Conservation (phyloP, 2,888 invertebrate species). For the Caenorhabditis uteleia region DNA sequence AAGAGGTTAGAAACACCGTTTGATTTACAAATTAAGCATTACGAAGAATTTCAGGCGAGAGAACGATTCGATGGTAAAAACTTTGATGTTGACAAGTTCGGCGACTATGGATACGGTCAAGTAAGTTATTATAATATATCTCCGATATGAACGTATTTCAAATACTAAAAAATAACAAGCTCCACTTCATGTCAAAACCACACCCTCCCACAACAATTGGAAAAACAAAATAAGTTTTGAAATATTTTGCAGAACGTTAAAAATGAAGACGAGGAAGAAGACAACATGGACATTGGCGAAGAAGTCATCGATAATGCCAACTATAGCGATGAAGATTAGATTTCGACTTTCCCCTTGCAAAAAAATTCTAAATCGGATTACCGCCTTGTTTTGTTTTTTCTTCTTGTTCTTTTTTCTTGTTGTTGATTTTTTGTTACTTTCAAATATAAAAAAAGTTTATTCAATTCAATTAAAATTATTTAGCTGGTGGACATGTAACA, state of each 20-base stretch:
- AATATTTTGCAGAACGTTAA: slow-evolving; percentile 12
- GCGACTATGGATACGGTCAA: slow-evolving; percentile 24
- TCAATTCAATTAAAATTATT: slow-evolving; percentile 17
- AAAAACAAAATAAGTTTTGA: too few relatives aligned
- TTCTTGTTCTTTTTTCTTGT: slow-evolving; percentile 8
- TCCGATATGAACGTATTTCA: too few relatives aligned
- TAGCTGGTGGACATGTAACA: slow-evolving; percentile 22
- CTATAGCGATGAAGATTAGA: slow-evolving; percentile 23
- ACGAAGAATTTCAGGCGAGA: too few relatives aligned
- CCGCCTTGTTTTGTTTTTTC: neutral
- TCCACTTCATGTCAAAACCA: neutral
- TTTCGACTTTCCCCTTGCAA: neutral
- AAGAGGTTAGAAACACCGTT: too few relatives aligned
- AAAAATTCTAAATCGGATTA: too few relatives aligned
- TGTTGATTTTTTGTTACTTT: neutral
- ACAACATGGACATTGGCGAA: slow-evolving; percentile 14
- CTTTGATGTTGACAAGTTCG: slow-evolving; percentile 31
- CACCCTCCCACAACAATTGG: neutral
- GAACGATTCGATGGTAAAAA: slow-evolving; percentile 28
- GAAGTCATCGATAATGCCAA: slow-evolving; percentile 15
- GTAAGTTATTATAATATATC: too few relatives aligned
- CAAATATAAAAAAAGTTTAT: too few relatives aligned
- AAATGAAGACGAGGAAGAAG: slow-evolving; percentile 19
- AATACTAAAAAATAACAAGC: too few relatives aligned
- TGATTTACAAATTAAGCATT: neutral